Evolutionary conservation across 2,888 invertebrate species (phyloP), one percentile per base, ranked within the genome.

Genomic region (Drosophila algonquin): DNA sequence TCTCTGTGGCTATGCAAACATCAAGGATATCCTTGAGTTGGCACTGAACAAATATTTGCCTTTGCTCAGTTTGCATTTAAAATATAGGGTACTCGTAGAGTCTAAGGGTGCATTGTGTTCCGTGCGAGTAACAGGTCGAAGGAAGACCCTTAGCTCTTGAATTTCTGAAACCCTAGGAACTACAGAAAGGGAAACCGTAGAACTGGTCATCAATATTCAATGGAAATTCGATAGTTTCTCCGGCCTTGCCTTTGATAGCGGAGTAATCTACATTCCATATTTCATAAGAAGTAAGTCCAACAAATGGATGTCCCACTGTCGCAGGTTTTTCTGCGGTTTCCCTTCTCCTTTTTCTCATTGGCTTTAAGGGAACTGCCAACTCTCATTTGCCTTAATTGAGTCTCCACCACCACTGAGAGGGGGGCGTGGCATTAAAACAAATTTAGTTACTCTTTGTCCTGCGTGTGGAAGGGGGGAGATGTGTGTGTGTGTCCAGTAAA

Each of bases 21-120:
- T 74, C 84, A 84, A 77, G 85, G 89, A 89, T 80, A 89, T 89
- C 85, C 85, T 89, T 89, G 82, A 85, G 87, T 76, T 87, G 87
- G 65, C 87, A 75, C 76, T 84, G 85, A 79, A 79, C 75, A 89
- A 87, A 87, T 81, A 84, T 81, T 81, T 79, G 46, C 64, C 63
- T 40, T 75, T 62, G 55, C 54, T 50, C 50, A 57, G 48, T 56
- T 51, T 51, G 4, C 16, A 16, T 16, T 40, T 40, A 40, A 40
- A 40, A 40, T n/a, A n/a, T 7, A 40, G 40, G 40, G 40, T 40
- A 40, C 40, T n/a, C 40, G n/a, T 7, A 2, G 40, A n/a, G 40
- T 40, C 2, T 40, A 7, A 7, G 40, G 40, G 40, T 40, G 6
- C 40, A 2, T 14, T 40, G 40, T 14, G 40, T 40, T 40, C 7